phyloP scores from a whole-genome alignment of 2,888 invertebrate genomes.

The Mesorhabditis spiculigera region DNA sequence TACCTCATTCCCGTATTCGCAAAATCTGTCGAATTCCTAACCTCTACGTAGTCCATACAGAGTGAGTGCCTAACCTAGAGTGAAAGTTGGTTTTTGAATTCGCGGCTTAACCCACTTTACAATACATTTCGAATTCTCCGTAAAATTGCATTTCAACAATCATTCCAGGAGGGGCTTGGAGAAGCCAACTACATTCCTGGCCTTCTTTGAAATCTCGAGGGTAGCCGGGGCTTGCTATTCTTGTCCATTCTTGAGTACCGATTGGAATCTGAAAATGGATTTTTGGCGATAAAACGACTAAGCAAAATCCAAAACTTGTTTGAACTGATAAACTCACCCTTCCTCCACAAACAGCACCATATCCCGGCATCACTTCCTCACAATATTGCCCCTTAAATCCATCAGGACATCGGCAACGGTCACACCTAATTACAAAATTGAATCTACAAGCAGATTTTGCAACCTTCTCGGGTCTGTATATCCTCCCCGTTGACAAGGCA shows the following conservation, averaged over 20 bases:
- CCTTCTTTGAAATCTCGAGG: slow-evolving; percentile 56
- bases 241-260: slow-evolving; percentile 31
- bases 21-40: slow-evolving; percentile 58
- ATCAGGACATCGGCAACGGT: slow-evolving; percentile 58
- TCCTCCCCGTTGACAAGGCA: slow-evolving; percentile 57
- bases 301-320: slow-evolving; percentile 3
- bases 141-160: slow-evolving; percentile 56
- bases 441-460: neutral
- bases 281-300: neutral
- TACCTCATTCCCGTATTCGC: slow-evolving; percentile 60
- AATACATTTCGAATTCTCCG: slow-evolving; percentile 58
- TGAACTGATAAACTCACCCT: slow-evolving; percentile 30
- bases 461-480: slow-evolving; percentile 57
- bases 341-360: slow-evolving; percentile 58
- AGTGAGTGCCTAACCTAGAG: slow-evolving; percentile 49
- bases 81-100: neutral
- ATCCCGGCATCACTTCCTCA: slow-evolving; percentile 58
- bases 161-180: slow-evolving; percentile 53
- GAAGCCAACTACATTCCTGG: slow-evolving; percentile 58
- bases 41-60: slow-evolving; percentile 59
- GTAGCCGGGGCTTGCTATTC: slow-evolving; percentile 53
- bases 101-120: slow-evolving; percentile 40
- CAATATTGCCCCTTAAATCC: slow-evolving; percentile 58
- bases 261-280: slow-evolving; percentile 10
- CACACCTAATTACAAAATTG: slow-evolving; percentile 27